Percentiles rank a stretch among this genome's conserved stretches.
Evolutionary conservation across 2,888 invertebrate genomes (phyloP).

Genomic region (Erynnis tages): DNA sequence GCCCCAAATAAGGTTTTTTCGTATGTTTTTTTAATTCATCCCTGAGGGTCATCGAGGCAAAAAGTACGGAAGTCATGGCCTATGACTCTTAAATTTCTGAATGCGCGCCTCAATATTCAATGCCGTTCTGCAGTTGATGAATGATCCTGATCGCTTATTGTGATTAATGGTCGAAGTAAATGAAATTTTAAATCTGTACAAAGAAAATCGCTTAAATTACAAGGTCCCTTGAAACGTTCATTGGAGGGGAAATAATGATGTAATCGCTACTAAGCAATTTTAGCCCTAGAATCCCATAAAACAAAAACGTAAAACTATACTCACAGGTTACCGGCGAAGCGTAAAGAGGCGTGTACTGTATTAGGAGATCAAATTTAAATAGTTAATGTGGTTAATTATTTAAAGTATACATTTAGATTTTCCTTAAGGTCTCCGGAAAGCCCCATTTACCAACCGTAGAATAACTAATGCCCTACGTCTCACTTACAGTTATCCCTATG

Average conservation of each 20-base stretch:
- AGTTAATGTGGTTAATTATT: no score
- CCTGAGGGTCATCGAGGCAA: constrained; percentile 43
- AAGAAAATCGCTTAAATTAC: not conserved
- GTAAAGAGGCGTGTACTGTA: no score
- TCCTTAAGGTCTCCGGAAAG: not conserved
- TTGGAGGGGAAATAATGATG: no score
- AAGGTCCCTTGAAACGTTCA: no score
- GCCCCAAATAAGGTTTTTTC: constrained; percentile 38
- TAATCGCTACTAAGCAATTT: no score
- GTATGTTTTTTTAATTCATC: constrained; percentile 30
- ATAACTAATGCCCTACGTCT: not conserved
- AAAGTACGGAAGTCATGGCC: constrained; percentile 52
- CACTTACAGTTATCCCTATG: no score
- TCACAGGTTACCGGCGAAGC: no score
- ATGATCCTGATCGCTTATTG: constrained; percentile 9
- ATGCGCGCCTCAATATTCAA: constrained; percentile 29
- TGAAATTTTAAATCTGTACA: not conserved
- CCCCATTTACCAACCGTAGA: not conserved
- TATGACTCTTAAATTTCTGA: constrained; percentile 30
- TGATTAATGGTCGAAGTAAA: constrained; percentile 10
- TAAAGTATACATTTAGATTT: not conserved
- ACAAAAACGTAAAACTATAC: no score
- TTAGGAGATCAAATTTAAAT: no score
- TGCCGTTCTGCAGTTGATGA: constrained; percentile 28
- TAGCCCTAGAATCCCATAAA: no score